Evolutionary conservation across 2,113 vertebrate species (phyloP).

Genomic region (Zeus faber): DNA sequence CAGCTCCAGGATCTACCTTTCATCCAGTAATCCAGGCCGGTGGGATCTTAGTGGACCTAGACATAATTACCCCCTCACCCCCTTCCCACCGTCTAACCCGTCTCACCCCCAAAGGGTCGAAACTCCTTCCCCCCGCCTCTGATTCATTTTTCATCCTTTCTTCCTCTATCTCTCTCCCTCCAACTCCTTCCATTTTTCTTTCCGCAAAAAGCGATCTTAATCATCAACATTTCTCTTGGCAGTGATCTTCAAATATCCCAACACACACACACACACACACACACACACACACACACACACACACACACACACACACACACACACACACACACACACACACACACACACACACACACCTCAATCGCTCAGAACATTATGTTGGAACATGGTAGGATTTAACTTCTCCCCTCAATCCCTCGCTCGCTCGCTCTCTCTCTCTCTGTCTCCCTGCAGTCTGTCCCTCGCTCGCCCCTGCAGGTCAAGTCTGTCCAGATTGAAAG

Average conservation of each 20-base stretch:
- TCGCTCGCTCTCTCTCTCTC: neutral
- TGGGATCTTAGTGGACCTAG: conserved; percentile 41
- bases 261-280: conserved; percentile 10
- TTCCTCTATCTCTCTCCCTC: conserved; percentile 73
- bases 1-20: conserved; percentile 44
- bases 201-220: too few species aligned
- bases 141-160: conserved; percentile 48
- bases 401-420: neutral
- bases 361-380: too few species aligned
- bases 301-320: too few species aligned
- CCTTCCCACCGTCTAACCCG: neutral
- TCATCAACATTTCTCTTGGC: too few species aligned
- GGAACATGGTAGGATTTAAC: neutral
- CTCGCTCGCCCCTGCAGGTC: too few species aligned
- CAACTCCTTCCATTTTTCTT: conserved; percentile 9
- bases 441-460: neutral
- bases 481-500: too few species aligned
- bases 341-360: too few species aligned
- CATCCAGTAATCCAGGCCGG: conserved; percentile 68
- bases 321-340: too few species aligned
- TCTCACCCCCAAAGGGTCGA: conserved; percentile 8
- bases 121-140: conserved; percentile 64
- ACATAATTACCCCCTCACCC: conserved; percentile 52
- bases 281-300: conserved; percentile 19
- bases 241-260: conserved; percentile 4